Evolutionary conservation across 2,113 vertebrate species (phyloP), one percentile per base, ranked within the genome.

Genomic region (Polyodon spathula): DNA sequence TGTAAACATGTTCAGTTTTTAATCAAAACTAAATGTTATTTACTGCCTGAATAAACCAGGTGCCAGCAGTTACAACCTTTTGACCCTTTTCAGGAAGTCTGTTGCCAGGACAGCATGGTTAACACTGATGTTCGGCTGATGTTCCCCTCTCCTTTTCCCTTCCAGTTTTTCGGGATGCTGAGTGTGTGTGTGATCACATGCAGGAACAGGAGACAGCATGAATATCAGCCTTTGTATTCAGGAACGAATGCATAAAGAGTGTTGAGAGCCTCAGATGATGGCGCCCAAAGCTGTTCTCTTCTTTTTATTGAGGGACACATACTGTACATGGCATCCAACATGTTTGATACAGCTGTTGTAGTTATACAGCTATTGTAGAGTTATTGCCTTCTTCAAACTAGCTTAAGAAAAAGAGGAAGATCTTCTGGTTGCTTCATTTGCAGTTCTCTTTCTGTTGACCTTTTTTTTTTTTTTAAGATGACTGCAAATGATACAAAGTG

Each of bases 101-200:
- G 8, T 46, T 46, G 44, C 14, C 14, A 46, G 44, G 8, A 3
- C 8, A 46, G 4, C 8, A 14, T 46, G 44, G 44, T 46, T 46
- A 2, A 46, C 44, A 46, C 2, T 46, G 8, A 46, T 10, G 8
- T 46, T 46, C 44, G 44, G 8, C 44, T 14, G 14, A 14, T 5
- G 3, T 60, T 44, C 46, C 4, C 54, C 6, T 67, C 41, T 67
- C 6, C 6, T 38, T n/a, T n/a, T 46, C 39, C 15, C 9, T 78
- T 82, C 14, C 85, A 95, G 93, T 81, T 93, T 54, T 85, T 93
- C 0, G 84, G 84, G 46, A 91, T 92, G 84, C 66, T 91, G 66
- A 90, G 91, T 1, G 54, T 92, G 7, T 94, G 90, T 0, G 81
- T 90, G 55, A 87, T 95, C 57, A 73, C 80, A 12, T 93, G 91